Percentiles rank a stretch among this genome's conserved stretches.
Evolutionary conservation across 2,888 invertebrate genomes (phyloP).

Genomic region (Parnassius glacialis): DNA sequence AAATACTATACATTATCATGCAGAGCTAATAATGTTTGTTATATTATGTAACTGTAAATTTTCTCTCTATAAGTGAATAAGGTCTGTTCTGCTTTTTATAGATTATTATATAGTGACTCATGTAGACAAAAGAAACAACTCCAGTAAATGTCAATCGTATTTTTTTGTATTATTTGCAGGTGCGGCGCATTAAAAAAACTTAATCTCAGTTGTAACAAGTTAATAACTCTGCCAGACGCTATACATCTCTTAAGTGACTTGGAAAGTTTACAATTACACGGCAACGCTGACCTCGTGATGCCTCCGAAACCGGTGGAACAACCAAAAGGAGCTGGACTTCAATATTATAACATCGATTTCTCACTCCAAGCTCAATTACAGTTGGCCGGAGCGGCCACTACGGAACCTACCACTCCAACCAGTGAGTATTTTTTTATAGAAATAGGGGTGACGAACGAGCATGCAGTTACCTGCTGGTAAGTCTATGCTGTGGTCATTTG

Average conservation of each 20-base stretch:
- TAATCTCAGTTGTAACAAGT: slow-evolving; percentile 94
- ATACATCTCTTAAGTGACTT: slow-evolving; percentile 96
- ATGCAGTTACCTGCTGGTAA: no score
- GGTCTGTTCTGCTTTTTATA: no score
- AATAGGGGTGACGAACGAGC: no score
- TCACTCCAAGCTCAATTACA: slow-evolving; percentile 96
- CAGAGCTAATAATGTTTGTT: no score
- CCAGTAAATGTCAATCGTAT: no score
- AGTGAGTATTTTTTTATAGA: slow-evolving; percentile 68
- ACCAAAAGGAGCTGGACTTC: slow-evolving; percentile 88
- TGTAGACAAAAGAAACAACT: no score
- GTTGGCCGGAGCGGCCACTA: slow-evolving; percentile 93
- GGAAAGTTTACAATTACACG: slow-evolving; percentile 92
- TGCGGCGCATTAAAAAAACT: slow-evolving; percentile 96
- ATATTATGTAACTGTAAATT: no score
- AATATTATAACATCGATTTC: slow-evolving; percentile 99
- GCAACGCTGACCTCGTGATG: slow-evolving; percentile 97
- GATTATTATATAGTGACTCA: no score
- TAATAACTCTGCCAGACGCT: slow-evolving; percentile 98
- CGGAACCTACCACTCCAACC: slow-evolving; percentile 85
- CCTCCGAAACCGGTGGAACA: slow-evolving; percentile 93
- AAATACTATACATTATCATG: no score
- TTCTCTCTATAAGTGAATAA: no score
- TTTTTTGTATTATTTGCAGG: slow-evolving; percentile 62
- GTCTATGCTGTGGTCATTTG: no score